phyloP scores from a whole-genome alignment of 2,797 vertebrate species.

The Halcyon chelicuti region DNA sequence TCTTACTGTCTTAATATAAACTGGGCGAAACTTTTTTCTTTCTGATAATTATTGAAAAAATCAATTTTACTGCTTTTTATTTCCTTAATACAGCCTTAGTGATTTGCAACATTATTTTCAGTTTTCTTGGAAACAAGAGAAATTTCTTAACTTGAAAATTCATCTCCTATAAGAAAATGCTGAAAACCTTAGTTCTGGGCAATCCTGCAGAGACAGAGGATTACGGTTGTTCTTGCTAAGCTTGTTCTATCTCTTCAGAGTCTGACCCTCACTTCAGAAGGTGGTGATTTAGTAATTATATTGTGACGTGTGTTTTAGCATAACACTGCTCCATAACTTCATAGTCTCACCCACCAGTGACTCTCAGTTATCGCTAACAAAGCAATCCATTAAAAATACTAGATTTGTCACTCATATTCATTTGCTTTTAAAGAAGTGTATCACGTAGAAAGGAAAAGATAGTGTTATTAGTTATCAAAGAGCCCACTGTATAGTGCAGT shows the following conservation, averaged over 20 bases:
- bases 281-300: neutral
- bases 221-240: neutral
- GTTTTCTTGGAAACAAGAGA: neutral
- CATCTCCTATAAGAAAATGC: neutral
- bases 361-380: neutral
- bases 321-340: neutral
- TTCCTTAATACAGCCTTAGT: neutral
- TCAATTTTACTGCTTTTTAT: neutral
- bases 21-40: neutral
- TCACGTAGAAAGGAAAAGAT: neutral
- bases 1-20: neutral
- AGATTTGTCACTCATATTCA: neutral
- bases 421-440: neutral
- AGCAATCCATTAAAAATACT: neutral
- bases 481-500: neutral
- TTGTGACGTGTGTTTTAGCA: rapidly evolving
- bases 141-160: neutral
- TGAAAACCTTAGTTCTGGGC: neutral
- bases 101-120: neutral
- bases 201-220: neutral
- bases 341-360: neutral
- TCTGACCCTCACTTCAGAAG: neutral
- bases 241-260: neutral
- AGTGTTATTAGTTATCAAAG: neutral
- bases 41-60: neutral